Evolutionary conservation across 2,797 vertebrate species (phyloP).

Genomic region (Coreius guichenoti): DNA sequence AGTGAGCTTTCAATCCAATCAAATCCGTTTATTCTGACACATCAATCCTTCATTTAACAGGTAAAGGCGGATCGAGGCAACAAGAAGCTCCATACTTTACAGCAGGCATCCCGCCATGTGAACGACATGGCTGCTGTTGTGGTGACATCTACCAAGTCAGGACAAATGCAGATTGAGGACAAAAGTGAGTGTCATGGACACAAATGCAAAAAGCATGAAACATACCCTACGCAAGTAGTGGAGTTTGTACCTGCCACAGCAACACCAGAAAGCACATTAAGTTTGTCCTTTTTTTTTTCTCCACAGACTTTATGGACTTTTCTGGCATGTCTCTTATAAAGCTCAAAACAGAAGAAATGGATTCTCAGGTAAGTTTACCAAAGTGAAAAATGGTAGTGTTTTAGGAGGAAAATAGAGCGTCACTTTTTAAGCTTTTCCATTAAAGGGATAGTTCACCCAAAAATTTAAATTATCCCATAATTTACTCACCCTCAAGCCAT

Average conservation of each 20-base stretch:
- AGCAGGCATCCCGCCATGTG: constrained; percentile 89
- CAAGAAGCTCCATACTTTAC: constrained; percentile 84
- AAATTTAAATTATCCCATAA: too few species aligned
- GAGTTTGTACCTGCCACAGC: neutral
- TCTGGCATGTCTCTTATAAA: constrained; percentile 92
- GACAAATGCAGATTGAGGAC: constrained; percentile 87
- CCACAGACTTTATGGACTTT: constrained; percentile 91
- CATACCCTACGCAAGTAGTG: too few species aligned
- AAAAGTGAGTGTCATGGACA: constrained; percentile 74
- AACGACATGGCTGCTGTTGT: constrained; percentile 90
- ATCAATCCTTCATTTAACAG: constrained; percentile 68
- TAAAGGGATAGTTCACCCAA: too few species aligned
- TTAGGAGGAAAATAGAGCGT: neutral
- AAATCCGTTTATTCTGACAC: neutral
- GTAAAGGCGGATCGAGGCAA: constrained; percentile 94
- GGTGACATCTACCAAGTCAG: constrained; percentile 92
- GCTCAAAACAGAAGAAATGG: constrained; percentile 97
- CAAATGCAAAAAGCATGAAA: neutral
- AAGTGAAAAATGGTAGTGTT: neutral
- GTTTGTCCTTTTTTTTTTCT: neutral
- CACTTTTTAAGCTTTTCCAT: too few species aligned
- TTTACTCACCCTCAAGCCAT: too few species aligned
- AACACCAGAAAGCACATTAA: neutral
- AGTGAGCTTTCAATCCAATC: neutral
- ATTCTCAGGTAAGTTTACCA: constrained; percentile 85